Base-by-base conservation (phyloP, 1,140 invertebrate genomes). In the Drosophila varians region DNA sequence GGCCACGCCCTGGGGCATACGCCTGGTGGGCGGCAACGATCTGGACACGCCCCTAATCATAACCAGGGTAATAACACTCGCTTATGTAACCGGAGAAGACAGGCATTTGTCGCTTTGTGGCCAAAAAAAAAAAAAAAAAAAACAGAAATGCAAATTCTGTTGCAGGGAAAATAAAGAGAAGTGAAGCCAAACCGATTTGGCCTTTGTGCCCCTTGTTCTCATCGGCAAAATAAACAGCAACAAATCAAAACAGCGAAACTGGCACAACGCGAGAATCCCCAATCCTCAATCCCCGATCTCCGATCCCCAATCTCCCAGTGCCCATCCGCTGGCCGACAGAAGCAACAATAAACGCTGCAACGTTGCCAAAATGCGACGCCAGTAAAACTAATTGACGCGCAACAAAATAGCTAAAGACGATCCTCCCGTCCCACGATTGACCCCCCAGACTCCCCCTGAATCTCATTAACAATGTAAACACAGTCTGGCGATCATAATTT, bases 1-100 rank as follows among this genome's bases (percentile, higher is more conserved):
- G 68, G 93, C 93, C 74, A 95, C 94, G 74, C 95, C 96, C 74
- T 99, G 97, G 97, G 97, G 97, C 46, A 96, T 98, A 82, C 94
- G 97, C 72, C 93, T 98, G 58, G 96, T 97, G 68, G 97, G 97
- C 75, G 97, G 97, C 65, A 94, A 94, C 68, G 97, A 98, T 93
- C 93, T 98, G 76, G 94, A 95, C 76, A 95, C 96, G n/a, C 96
- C 97, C 53, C 94, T 99, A 77, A 95, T 97, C 89, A 94, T 99
- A 90, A 97, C 97, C 76, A 96, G 96, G 94, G 97, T 98, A 75
- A 75, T 52, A 19, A 23, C 14, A 16, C 16, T 16, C 14, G 52
- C 36, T 86, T 89, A 87, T 86, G 73, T 77, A 86, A 86, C 55
- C 28, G 62, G 66, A 84, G 56, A 56, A 69, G 71, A 28, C 23